Conservation (phyloP, 2,113 vertebrate species). For the Notothenia coriiceps region DNA sequence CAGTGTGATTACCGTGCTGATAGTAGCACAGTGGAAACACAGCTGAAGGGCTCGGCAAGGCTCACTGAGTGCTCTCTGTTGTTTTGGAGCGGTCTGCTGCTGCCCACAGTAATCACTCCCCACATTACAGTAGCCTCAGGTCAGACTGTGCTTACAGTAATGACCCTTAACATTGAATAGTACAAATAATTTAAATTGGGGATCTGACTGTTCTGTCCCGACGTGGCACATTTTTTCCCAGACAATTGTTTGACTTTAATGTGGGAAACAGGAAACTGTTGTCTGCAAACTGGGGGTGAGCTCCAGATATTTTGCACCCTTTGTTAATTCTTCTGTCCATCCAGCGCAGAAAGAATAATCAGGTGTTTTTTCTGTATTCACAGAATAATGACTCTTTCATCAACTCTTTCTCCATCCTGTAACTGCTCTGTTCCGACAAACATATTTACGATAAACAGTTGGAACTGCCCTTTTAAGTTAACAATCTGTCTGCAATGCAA, state of each 20-base stretch:
- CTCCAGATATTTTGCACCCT: constrained; percentile 42
- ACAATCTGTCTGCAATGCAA: not conserved
- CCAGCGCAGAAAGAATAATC: constrained; percentile 33
- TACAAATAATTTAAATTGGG: constrained; percentile 29
- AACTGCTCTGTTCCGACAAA: constrained; percentile 27
- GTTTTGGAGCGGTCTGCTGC: constrained; percentile 8
- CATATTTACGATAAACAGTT: constrained; percentile 56
- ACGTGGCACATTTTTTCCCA: constrained; percentile 53
- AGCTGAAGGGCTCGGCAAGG: constrained; percentile 4
- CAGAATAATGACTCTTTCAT: constrained; percentile 13
- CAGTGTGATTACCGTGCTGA: constrained; percentile 11
- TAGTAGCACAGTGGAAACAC: constrained; percentile 14
- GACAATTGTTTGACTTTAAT: constrained; percentile 43
- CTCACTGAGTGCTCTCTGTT: constrained; percentile 5
- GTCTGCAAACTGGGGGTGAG: constrained; percentile 44
- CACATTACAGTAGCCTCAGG: constrained; percentile 22
- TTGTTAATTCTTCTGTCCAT: constrained; percentile 65
- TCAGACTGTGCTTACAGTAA: constrained; percentile 36
- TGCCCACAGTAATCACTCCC: constrained; percentile 28
- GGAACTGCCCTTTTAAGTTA: constrained; percentile 35
- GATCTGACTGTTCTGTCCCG: constrained; percentile 18
- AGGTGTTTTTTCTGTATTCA: constrained; percentile 40
- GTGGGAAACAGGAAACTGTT: constrained; percentile 76
- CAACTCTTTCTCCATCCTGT: constrained; percentile 17
- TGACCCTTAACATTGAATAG: constrained; percentile 42